Percentiles rank a stretch among this genome's conserved stretches.
Evolutionary conservation across 2,888 invertebrate genomes (phyloP).

Genomic region (Drymonia ruficornis): DNA sequence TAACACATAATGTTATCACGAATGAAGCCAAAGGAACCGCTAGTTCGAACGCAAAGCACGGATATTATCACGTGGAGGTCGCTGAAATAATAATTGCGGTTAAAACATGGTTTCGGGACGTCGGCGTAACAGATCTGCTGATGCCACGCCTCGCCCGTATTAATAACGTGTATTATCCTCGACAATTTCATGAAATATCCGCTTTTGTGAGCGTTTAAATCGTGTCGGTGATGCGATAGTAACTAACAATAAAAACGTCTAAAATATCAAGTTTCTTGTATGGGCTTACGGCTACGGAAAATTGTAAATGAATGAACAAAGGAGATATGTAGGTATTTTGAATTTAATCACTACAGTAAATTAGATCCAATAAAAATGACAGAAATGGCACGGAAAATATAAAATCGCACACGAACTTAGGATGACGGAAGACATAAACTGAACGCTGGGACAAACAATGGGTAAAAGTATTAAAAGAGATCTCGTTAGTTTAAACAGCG

Average conservation of each 20-base stretch:
- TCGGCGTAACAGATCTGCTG: slow-evolving; percentile 42
- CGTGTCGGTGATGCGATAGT: background rate
- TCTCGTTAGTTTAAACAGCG: slow-evolving; percentile 67
- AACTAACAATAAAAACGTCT: too few species aligned
- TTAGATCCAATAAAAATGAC: background rate
- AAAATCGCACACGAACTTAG: slow-evolving; percentile 6
- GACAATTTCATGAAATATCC: slow-evolving; percentile 15
- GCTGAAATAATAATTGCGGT: slow-evolving; percentile 54
- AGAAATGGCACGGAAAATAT: background rate
- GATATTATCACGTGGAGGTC: slow-evolving; percentile 41
- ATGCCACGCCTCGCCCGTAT: slow-evolving; percentile 43
- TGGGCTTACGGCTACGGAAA: too few species aligned
- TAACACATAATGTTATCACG: background rate
- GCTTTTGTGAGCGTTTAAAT: background rate
- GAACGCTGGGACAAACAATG: slow-evolving; percentile 58
- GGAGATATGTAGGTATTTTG: too few species aligned
- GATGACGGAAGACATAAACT: slow-evolving; percentile 43
- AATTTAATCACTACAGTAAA: too few species aligned
- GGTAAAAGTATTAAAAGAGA: slow-evolving; percentile 62
- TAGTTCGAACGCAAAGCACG: slow-evolving; percentile 11
- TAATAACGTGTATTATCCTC: slow-evolving; percentile 30
- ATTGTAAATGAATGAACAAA: too few species aligned
- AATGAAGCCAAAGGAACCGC: background rate
- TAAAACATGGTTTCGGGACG: slow-evolving; percentile 43
- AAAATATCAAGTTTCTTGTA: too few species aligned